Evolutionary conservation across 2,888 invertebrate genomes (phyloP).

Genomic region (Apantesis nais): DNA sequence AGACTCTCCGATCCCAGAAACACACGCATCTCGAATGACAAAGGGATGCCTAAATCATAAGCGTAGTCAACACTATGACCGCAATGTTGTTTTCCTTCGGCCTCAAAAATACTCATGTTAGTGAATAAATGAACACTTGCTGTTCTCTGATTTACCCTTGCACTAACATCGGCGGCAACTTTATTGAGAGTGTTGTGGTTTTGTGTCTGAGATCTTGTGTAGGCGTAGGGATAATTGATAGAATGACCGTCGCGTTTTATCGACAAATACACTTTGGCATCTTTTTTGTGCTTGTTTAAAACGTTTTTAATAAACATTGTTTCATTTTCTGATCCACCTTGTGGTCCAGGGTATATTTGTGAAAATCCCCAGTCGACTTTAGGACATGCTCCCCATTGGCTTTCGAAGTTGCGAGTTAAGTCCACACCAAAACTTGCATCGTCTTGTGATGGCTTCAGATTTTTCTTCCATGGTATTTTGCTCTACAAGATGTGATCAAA

Average conservation of each 20-base stretch:
- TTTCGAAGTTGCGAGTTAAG: conserved; percentile 72
- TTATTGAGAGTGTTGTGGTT: conserved; percentile 38
- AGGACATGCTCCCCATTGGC: conserved; percentile 62
- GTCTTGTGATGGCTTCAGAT: conserved; percentile 53
- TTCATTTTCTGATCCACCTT: conserved; percentile 88
- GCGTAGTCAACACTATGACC: conserved; percentile 78
- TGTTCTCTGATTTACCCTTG: conserved; percentile 67
- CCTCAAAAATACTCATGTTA: conserved; percentile 62
- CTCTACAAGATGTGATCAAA: conserved; percentile 32
- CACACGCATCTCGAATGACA: conserved; percentile 74
- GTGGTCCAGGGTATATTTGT: conserved; percentile 83
- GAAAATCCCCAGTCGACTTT: conserved; percentile 55
- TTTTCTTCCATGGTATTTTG: conserved; percentile 68
- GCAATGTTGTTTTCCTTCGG: conserved; percentile 63
- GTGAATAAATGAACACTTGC: conserved; percentile 62
- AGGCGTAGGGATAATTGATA: conserved; percentile 88
- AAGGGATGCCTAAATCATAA: conserved; percentile 52
- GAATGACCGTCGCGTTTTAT: conserved; percentile 90
- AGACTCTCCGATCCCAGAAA: conserved; percentile 61
- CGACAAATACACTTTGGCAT: conserved; percentile 88
- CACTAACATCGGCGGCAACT: conserved; percentile 60
- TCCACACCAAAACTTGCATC: conserved; percentile 66
- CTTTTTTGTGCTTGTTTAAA: conserved; percentile 75
- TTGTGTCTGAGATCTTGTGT: conserved; percentile 51
- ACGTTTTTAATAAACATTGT: conserved; percentile 85